These are phyloP conservation scores for Propithecus deckenii DNA, from an alignment of 2,797 vertebrate species.

Conservation along the genomic window DNA sequence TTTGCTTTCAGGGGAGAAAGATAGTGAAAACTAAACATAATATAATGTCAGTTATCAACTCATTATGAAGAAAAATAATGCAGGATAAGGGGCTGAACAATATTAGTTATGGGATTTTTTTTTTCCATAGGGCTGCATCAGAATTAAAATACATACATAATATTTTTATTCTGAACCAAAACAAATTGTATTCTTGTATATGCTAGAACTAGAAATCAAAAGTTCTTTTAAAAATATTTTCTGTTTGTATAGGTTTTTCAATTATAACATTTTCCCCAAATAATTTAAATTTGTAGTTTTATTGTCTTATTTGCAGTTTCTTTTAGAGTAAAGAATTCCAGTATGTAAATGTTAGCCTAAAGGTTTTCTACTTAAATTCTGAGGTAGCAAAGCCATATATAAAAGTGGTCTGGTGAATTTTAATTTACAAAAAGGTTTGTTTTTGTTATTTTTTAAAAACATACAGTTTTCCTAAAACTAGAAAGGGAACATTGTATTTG, in stretches of 20 bases:
- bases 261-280: neutral
- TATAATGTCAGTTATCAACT: neutral
- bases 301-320: neutral
- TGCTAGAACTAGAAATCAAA: slow-evolving; percentile 9
- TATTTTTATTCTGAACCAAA: slow-evolving; percentile 34
- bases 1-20: neutral
- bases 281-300: slow-evolving; percentile 22
- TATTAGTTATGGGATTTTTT: neutral
- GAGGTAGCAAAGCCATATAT: neutral
- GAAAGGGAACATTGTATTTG: neutral
- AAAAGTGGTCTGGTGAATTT: neutral
- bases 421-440: slow-evolving; percentile 32
- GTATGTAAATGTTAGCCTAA: neutral
- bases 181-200: neutral
- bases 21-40: neutral
- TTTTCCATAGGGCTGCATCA: neutral
- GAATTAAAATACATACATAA: neutral
- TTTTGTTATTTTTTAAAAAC: neutral
- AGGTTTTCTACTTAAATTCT: slow-evolving; percentile 38
- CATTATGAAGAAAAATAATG: slow-evolving; percentile 32
- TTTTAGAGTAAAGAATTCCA: slow-evolving; percentile 39
- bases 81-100: neutral
- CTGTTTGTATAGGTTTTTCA: neutral
- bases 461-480: neutral
- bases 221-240: slow-evolving; percentile 15